Evolutionary conservation across 2,888 invertebrate genomes (phyloP).

Genomic region (Mellilla xanthometata): DNA sequence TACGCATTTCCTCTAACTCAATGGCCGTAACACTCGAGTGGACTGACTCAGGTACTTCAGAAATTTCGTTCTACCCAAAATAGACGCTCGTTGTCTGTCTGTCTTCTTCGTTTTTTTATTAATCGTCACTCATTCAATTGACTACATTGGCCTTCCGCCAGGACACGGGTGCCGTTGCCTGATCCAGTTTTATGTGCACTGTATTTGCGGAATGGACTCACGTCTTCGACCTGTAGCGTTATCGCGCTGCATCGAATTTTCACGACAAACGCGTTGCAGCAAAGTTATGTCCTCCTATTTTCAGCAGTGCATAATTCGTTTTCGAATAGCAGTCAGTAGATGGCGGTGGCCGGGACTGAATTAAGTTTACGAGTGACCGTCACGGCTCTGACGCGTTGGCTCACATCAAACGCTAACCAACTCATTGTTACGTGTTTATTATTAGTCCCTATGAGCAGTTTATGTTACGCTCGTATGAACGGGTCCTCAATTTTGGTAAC

Average conservation of each 20-base stretch:
- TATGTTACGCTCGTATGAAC: constrained; percentile 58
- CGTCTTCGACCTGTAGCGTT: constrained; percentile 32
- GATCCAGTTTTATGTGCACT: constrained; percentile 54
- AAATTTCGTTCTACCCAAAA: constrained; percentile 68
- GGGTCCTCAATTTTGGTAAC: constrained; percentile 61
- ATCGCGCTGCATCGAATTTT: constrained; percentile 8
- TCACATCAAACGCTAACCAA: constrained; percentile 62
- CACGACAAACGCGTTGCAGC: not conserved
- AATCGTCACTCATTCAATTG: constrained; percentile 79
- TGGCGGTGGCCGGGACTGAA: constrained; percentile 61
- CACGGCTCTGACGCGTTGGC: constrained; percentile 63
- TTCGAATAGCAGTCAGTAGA: constrained; percentile 24
- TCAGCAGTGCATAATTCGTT: constrained; percentile 23
- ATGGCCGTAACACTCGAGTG: constrained; percentile 64
- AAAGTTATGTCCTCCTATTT: constrained; percentile 1
- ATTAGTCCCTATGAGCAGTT: constrained; percentile 68
- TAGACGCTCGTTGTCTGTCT: constrained; percentile 70
- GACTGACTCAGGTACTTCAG: constrained; percentile 73
- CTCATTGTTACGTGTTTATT: constrained; percentile 77
- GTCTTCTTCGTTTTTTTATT: constrained; percentile 64
- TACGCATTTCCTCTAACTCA: constrained; percentile 68
- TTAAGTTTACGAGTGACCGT: constrained; percentile 73
- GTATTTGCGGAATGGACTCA: constrained; percentile 55
- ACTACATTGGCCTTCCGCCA: constrained; percentile 71
- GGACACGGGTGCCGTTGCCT: constrained; percentile 61